phyloP scores from a whole-genome alignment of 2,797 vertebrate species.

The Parauchenoglanis punctatus region DNA sequence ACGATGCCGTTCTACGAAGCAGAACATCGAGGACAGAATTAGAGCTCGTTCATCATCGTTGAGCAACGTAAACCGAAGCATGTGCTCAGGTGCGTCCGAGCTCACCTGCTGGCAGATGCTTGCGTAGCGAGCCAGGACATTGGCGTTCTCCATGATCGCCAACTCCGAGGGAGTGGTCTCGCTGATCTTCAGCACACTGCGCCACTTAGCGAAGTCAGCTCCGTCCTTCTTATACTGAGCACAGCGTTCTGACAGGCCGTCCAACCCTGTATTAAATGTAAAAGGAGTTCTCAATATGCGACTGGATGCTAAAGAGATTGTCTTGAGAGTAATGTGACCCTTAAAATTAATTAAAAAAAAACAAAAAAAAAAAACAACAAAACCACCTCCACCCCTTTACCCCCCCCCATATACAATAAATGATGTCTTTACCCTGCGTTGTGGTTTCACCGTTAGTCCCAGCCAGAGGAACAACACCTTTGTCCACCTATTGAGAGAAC shows the following conservation, averaged over 20 bases:
- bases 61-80: neutral
- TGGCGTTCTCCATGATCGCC: slow-evolving; percentile 95
- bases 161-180: slow-evolving; percentile 90
- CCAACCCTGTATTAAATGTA: slow-evolving; percentile 79
- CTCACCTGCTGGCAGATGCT: slow-evolving; percentile 98
- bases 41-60: neutral
- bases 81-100: neutral
- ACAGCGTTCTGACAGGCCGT: slow-evolving; percentile 93
- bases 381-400: too few species aligned
- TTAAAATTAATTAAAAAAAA: too few species aligned
- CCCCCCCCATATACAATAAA: too few species aligned
- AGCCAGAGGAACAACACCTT: slow-evolving; percentile 93
- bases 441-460: slow-evolving; percentile 97
- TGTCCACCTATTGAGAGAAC: slow-evolving; percentile 85
- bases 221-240: slow-evolving; percentile 98
- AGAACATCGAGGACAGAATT: neutral
- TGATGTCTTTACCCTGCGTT: slow-evolving; percentile 84
- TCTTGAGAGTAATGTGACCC: too few species aligned
- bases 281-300: too few species aligned
- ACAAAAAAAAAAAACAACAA: too few species aligned
- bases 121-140: slow-evolving; percentile 94
- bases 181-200: slow-evolving; percentile 91
- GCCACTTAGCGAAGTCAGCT: slow-evolving; percentile 97
- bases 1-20: slow-evolving; percentile 90
- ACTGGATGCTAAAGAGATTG: neutral